Evolutionary conservation across 2,113 vertebrate species (phyloP).

Genomic region (Orcinus orca): DNA sequence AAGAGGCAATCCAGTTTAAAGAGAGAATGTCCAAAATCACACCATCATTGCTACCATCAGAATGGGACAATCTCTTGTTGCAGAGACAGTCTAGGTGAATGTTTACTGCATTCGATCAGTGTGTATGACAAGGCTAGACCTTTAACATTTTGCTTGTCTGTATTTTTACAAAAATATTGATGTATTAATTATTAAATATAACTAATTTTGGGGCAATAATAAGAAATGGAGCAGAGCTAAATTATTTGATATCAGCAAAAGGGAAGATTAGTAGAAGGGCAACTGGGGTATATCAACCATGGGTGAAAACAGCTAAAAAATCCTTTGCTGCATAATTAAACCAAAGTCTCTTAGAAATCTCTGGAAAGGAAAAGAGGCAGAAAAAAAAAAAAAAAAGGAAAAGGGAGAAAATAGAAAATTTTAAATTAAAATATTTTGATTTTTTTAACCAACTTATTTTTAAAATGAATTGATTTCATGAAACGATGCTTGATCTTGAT

Average conservation of each 20-base stretch:
- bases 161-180: background rate
- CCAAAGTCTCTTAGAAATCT: background rate
- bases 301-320: background rate
- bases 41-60: background rate
- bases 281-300: background rate
- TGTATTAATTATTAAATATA: background rate
- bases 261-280: background rate
- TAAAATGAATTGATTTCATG: background rate
- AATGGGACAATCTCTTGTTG: background rate
- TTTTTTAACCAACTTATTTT: conserved; percentile 32
- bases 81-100: background rate
- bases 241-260: conserved; percentile 16
- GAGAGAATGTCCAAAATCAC: background rate
- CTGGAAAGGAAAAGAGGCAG: background rate
- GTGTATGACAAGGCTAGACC: background rate
- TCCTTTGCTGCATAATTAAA: background rate
- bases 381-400: background rate
- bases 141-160: background rate
- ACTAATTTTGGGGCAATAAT: conserved; percentile 28
- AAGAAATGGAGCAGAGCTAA: conserved; percentile 42
- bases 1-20: background rate
- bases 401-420: background rate
- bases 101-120: background rate
- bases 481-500: conserved; percentile 29
- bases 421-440: conserved; percentile 33